A percentile compares a stretch with the other conserved stretches of the same genome.
These are phyloP conservation scores for Pantala flavescens DNA, from an alignment of 1,140 invertebrate species.

Conservation along the genomic window DNA sequence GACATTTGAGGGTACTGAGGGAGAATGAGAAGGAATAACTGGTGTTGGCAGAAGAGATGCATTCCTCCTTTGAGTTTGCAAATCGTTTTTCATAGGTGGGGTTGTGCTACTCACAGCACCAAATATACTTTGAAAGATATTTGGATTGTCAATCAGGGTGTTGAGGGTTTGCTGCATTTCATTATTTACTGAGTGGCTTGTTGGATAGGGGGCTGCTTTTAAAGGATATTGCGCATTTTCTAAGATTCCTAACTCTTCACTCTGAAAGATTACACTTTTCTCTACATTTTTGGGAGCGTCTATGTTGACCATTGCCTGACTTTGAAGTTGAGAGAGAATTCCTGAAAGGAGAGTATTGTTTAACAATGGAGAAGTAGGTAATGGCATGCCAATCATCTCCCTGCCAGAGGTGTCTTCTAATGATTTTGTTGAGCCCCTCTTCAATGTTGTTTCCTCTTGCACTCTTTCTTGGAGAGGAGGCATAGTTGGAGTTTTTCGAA, in stretches of 20 bases:
- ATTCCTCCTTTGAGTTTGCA: slow-evolving; percentile 11
- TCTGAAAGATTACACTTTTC: background rate
- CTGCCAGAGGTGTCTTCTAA: background rate
- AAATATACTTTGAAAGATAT: slow-evolving; percentile 30
- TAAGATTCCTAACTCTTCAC: slow-evolving; percentile 6
- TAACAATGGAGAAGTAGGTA: background rate
- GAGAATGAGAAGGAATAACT: slow-evolving; percentile 9
- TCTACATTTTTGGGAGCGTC: background rate
- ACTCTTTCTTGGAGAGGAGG: too few species aligned
- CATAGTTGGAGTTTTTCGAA: too few species aligned
- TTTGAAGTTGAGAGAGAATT: background rate
- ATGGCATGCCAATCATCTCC: background rate
- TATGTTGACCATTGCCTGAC: background rate
- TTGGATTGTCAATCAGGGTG: slow-evolving; percentile 31
- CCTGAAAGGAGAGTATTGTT: background rate
- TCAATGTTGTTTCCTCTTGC: background rate
- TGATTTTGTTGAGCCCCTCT: slow-evolving; percentile 13
- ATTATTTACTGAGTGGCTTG: too few species aligned
- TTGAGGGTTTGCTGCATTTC: slow-evolving; percentile 28
- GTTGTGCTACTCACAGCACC: slow-evolving; percentile 23
- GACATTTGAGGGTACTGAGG: background rate
- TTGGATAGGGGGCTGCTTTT: too few species aligned
- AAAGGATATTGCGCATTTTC: background rate
- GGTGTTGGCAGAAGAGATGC: slow-evolving; percentile 1
- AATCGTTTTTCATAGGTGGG: slow-evolving; percentile 18